These are phyloP conservation scores for Papilio helenus DNA, from an alignment of 1,140 invertebrate species.

Conservation along the genomic window DNA sequence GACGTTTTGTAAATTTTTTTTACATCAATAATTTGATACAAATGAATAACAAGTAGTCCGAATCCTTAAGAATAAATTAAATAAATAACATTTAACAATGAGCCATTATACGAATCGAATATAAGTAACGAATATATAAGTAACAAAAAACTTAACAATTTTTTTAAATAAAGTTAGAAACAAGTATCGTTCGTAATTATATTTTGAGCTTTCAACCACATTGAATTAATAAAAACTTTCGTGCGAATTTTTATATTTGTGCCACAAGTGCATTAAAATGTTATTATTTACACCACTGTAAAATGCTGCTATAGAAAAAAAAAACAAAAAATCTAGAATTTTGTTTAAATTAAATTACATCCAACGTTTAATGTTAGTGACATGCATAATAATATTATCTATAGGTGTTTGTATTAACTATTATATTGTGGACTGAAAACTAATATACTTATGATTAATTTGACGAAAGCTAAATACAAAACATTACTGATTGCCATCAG, in stretches of 20 bases:
- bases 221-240: not conserved
- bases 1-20: not conserved
- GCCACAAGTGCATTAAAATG: not conserved
- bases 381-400: not conserved
- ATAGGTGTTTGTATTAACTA: not conserved
- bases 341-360: not conserved
- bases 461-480: constrained; percentile 12
- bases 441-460: constrained; percentile 35
- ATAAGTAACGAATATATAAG: constrained; percentile 32
- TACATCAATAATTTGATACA: not conserved
- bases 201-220: constrained; percentile 9
- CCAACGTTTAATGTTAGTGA: not conserved
- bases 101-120: not conserved
- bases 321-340: not conserved
- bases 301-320: not conserved
- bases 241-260: not conserved
- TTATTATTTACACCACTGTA: not conserved
- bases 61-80: not conserved
- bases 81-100: not conserved
- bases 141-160: constrained; percentile 30
- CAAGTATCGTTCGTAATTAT: not conserved
- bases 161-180: not conserved
- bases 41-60: not conserved
- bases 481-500: constrained; percentile 75
- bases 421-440: constrained; percentile 35